Evolutionary conservation across 30 jellyfish, hydroid and myxozoan species (phyloP).

Genomic region (Hydractinia echinata): DNA sequence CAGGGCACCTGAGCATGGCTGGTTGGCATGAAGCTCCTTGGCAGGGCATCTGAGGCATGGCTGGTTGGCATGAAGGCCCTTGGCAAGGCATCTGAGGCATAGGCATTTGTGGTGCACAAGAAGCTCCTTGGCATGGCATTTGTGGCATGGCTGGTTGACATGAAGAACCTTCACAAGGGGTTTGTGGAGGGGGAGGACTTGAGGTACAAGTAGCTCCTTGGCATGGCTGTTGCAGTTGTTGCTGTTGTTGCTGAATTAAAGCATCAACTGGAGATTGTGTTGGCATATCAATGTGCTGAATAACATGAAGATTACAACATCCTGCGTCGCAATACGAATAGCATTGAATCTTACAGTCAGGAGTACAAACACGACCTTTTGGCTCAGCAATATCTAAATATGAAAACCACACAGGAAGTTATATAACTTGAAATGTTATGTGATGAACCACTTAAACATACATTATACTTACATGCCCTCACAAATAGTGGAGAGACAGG

Average conservation of each 20-base stretch:
- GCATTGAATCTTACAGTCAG: constrained; percentile 87
- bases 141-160: constrained; percentile 28
- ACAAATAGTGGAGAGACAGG: constrained; percentile 78
- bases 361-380: constrained; percentile 92
- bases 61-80: constrained; percentile 27
- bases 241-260: constrained; percentile 25
- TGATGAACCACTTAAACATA: neutral
- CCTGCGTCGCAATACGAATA: constrained; percentile 94
- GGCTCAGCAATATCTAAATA: constrained; percentile 87
- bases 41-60: constrained; percentile 24
- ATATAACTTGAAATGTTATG: neutral
- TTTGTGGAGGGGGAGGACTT: constrained; percentile 11
- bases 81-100: constrained; percentile 43
- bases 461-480: constrained; percentile 76
- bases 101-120: constrained; percentile 23
- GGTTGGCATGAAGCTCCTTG: constrained; percentile 32
- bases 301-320: constrained; percentile 47
- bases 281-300: constrained; percentile 34
- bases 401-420: neutral
- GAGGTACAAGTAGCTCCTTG: constrained; percentile 30
- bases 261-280: constrained; percentile 30
- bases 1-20: constrained; percentile 26
- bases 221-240: constrained; percentile 9
- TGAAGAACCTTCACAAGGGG: constrained; percentile 38
- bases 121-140: constrained; percentile 35